phyloP scores from a whole-genome alignment of 2,113 vertebrate species.

The Ginglymostoma cirratum region DNA sequence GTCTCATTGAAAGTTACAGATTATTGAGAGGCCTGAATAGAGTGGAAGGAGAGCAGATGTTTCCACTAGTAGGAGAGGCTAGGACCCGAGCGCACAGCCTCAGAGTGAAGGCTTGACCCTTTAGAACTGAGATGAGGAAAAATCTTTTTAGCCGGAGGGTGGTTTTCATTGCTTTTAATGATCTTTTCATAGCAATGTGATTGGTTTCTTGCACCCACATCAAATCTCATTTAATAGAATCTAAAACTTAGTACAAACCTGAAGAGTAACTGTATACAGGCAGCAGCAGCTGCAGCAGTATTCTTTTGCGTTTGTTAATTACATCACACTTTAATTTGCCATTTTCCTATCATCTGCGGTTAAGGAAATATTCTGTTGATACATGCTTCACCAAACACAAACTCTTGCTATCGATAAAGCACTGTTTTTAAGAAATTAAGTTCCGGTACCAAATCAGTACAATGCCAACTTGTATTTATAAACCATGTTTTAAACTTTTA shows the following conservation, averaged over 20 bases:
- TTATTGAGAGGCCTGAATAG: no score
- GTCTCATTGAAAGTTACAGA: no score
- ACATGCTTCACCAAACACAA: background rate
- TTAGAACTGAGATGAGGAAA: no score
- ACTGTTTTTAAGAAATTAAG: background rate
- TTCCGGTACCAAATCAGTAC: background rate
- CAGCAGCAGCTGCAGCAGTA: background rate
- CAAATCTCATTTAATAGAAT: background rate
- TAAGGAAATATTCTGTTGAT: background rate
- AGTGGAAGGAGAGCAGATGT: no score
- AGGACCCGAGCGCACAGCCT: no score
- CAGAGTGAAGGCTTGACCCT: no score
- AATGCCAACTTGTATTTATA: background rate
- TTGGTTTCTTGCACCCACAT: background rate
- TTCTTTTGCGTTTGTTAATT: background rate
- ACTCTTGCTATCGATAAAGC: background rate
- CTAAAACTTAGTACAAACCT: background rate
- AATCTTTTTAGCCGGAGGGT: background rate
- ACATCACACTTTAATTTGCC: background rate
- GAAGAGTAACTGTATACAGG: background rate
- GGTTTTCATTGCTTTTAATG: background rate
- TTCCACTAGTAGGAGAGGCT: no score
- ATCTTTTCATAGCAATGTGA: background rate
- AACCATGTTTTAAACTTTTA: no score
- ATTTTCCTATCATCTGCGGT: background rate